Conservation (phyloP, 2,888 invertebrate species). For the Mantis religiosa region DNA sequence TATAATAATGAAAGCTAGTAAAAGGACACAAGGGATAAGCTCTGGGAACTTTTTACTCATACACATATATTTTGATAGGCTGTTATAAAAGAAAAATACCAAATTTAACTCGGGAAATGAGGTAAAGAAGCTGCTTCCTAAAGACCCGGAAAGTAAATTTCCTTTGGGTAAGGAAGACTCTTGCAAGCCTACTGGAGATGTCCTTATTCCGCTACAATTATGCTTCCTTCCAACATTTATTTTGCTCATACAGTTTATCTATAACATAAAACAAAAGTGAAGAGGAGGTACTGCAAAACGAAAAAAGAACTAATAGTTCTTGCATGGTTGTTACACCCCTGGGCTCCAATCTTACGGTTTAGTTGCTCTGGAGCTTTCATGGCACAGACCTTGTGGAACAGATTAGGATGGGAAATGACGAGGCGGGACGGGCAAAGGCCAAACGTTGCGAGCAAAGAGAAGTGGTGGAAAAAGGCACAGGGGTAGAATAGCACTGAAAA, state of each 20-base stretch:
- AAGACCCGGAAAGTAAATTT: too few species aligned
- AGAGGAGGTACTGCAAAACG: neutral
- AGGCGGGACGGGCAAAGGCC: neutral
- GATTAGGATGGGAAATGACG: neutral
- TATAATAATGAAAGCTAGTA: too few species aligned
- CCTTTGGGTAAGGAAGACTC: too few species aligned
- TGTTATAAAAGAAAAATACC: too few species aligned
- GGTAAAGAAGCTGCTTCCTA: too few species aligned
- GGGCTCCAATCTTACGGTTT: constrained; percentile 20
- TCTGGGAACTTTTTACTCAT: too few species aligned
- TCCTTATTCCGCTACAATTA: too few species aligned
- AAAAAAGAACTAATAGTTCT: neutral
- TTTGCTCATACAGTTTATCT: neutral
- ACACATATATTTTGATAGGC: too few species aligned
- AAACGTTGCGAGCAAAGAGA: neutral
- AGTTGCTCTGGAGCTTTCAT: neutral
- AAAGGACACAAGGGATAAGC: too few species aligned
- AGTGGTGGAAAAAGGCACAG: neutral
- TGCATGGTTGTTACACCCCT: constrained; percentile 2
- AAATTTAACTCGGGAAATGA: too few species aligned
- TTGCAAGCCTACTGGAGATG: too few species aligned
- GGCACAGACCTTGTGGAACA: neutral
- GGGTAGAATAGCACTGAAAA: neutral
- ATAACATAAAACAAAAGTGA: neutral
- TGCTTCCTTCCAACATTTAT: neutral